Base-by-base conservation (phyloP, 1,140 invertebrate species). In the Whitmania pigra region DNA sequence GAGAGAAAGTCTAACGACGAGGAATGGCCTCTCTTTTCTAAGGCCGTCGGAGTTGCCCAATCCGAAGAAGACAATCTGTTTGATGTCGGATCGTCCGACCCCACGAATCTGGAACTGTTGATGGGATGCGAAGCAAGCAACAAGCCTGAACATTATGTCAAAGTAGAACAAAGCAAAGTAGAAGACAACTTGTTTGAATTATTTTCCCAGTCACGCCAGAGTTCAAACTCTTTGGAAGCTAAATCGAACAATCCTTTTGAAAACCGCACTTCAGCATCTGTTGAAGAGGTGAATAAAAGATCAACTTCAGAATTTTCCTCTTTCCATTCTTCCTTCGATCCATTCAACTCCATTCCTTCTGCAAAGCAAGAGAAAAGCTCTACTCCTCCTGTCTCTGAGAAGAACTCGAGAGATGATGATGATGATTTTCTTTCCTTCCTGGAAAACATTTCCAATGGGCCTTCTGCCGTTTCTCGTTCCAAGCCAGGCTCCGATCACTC, bases 101-200 rank as follows among this genome's bases (percentile, higher is more conserved):
- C 75, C 53, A 79, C 79, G 72, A 85, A 86, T 76, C 85, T 87
- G 76, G 88, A 89, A 82, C 80, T 89, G 67, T 81, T 89, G 25
- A 86, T 84, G 67, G 76, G 73, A 27, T 72, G 43, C 43, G 15
- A 17, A 49, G 43, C 43, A 17, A 27, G 0, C 1, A 27, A n/a
- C 22, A 17, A 17, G 67, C 13, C 20, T n/a, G 11, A 9, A 31
- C 22, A 17, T 36, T 3, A 9, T 6, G 31, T 27, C 29, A 9
- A 17, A 67, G 25, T 25, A 22, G 31, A 53, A 53, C n/a, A 36
- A 49, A 53, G n/a, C n/a, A n/a, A n/a, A n/a, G n/a, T n/a, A n/a
- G n/a, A 70, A 7, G 5, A 53, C 11, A n/a, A 3, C 53, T 49
- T n/a, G 18, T 70, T 70, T n/a, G 6, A 70, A n/a, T 53, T 70